These are phyloP conservation scores for Podocnemis expansa DNA, from an alignment of 2,113 vertebrate species.

Conservation along the genomic window DNA sequence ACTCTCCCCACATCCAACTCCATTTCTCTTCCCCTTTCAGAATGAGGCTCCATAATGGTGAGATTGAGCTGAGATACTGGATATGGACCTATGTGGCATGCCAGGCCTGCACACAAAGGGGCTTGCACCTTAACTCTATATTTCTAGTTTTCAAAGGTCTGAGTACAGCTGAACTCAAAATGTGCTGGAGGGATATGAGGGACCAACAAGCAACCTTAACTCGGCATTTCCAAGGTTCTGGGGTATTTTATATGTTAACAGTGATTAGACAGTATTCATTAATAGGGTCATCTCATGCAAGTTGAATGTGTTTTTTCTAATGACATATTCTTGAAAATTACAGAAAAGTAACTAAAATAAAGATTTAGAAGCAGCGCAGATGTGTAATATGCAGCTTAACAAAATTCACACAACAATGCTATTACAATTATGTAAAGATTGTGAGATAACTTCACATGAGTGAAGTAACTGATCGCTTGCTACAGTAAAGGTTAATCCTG, in stretches of 20 bases:
- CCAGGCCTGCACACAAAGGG: too few species aligned
- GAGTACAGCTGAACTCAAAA: neutral
- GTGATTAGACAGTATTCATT: neutral
- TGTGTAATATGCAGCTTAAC: neutral
- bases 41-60: rapidly evolving
- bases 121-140: neutral
- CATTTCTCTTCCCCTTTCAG: neutral
- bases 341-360: neutral
- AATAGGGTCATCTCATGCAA: neutral
- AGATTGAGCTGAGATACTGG: neutral
- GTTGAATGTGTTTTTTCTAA: neutral
- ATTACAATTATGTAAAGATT: neutral
- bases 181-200: neutral
- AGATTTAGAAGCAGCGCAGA: neutral
- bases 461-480: neutral
- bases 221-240: rapidly evolving
- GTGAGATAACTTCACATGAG: neutral
- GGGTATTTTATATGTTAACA: rapidly evolving
- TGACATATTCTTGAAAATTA: neutral
- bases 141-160: neutral
- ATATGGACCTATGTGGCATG: rapidly evolving
- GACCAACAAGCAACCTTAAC: neutral
- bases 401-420: neutral
- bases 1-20: neutral
- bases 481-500: neutral